Base-by-base conservation (phyloP, 2,797 vertebrate genomes). In the Lepilemur septentrionalis region DNA sequence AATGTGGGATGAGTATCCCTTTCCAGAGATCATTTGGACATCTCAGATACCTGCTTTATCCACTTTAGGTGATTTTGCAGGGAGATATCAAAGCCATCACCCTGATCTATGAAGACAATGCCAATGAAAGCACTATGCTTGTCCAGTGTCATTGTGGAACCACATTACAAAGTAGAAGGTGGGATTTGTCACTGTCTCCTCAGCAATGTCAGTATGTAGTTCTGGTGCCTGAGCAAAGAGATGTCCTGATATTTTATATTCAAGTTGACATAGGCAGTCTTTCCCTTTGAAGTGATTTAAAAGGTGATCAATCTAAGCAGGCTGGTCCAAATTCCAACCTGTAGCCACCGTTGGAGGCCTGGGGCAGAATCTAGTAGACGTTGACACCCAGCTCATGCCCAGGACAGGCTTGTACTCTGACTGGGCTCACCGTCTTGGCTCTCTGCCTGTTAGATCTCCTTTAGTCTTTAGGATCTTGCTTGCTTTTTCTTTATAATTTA, bases 11-110 rank as follows among this genome's bases (percentile, higher is more conserved):
- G 99, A 30, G 98, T 98, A 96, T 99, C 99, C 67, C 98, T 98
- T 50, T 99, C 98, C 94, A 99, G 98, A 55, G 98, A 98, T 32
- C 98, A 99, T 98, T 98, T 99, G 96, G 99, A 99, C 52, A 99
- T 97, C 97, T 99, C 99, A 43, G 97, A 97, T 96, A 99, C 99
- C 96, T 99, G 99, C 97, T 99, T 99, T 94, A 99, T 99, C 99
- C 98, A 99, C 99, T 99, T 99, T 97, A 99, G 99, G 95, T 99
- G 99, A 97, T 99, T 99, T 98, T 99, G 99, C 93, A 99, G 98
- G 95, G 99, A 96, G 84, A 99, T 99, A 43, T 99, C 99, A 98
- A 99, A 99, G 96, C 99, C 98, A 81, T 99, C 99, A 11, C 99
- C 99, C 96, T 99, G 97, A 98, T 99, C 99, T 12, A 97, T 99